Percentiles rank a stretch among this genome's conserved stretches.
Evolutionary conservation across 2,113 vertebrate species (phyloP).

Genomic region (human): DNA sequence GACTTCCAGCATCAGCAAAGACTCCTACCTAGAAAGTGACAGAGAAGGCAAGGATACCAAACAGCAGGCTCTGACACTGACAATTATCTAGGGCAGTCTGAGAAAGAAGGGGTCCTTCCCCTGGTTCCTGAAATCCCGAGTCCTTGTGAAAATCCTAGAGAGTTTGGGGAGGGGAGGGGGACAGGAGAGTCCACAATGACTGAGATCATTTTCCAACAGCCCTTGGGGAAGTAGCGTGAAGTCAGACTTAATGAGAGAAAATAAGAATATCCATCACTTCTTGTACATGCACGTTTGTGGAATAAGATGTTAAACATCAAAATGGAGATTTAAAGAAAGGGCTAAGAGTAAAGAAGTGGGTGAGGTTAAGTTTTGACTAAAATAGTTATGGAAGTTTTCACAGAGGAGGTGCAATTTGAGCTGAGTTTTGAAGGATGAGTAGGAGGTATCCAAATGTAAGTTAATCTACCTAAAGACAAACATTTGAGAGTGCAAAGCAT

Average conservation of each 20-base stretch:
- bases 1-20: background rate
- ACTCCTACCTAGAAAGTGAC: background rate
- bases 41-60: background rate
- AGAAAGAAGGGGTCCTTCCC: background rate
- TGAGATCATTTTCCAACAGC: background rate
- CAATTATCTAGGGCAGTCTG: background rate
- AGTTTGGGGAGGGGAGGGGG: background rate
- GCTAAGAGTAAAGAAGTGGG: background rate
- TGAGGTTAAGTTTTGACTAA: background rate
- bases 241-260: background rate
- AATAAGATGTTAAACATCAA: background rate
- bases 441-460: background rate
- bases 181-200: background rate
- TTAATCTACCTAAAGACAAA: background rate
- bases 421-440: background rate
- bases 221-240: background rate
- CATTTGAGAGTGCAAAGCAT: background rate
- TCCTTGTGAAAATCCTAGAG: background rate
- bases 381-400: background rate
- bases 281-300: background rate
- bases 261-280: background rate
- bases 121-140: background rate
- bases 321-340: background rate
- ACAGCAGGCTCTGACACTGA: background rate
- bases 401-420: slow-evolving; percentile 1